Base-by-base conservation (phyloP, 2,888 invertebrate genomes). In the Steromphala cineraria region DNA sequence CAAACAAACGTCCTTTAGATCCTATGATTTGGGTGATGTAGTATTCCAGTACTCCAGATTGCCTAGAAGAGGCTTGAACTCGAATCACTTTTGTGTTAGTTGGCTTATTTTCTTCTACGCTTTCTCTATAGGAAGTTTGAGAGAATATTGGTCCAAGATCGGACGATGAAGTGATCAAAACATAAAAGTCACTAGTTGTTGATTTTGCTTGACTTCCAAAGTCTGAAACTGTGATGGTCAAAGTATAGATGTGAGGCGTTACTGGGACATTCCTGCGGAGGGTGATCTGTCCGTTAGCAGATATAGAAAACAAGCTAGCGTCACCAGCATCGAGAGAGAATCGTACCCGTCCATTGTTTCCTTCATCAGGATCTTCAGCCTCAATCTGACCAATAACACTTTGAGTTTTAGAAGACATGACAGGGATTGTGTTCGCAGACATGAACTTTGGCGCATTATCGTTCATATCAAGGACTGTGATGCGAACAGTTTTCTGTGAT, bases 71-170 rank as follows among this genome's bases (percentile, higher is more conserved):
- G 7, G 92, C 90, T 46, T 85, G 95, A 89, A 98, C 96, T 88
- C 96, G 96, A 89, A 97, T 93, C 87, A 98, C 96, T 90, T 96
- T 96, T 17, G 97, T 97, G 79, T 98, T 98, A 78, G 96, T 95
- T 0, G 96, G 96, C 93, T 97, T 97, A 94, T 98, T 98, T 94
- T 98, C 98, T 90, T 96, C 96, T 56, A 98, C 97, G 85, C 95
- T 96, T 79, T 97, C 97, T 83, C 95, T 95, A 89, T 96, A 95
- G 0, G 87, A 77, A 8, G 80, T 15, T 15, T 78, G 55, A 5
- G 80, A 55, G 82, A 91, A 91, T 8, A 76, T 78, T 0, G 90
- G 91, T 0, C 90, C 90, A 76, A 62, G 75, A 36, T 46, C 46
- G 19, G 31, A 21, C 31, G 67, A 17, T 52, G 81, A 78, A 17